Conservation (phyloP, 2,797 vertebrate species). For the Margarornis squamiger region DNA sequence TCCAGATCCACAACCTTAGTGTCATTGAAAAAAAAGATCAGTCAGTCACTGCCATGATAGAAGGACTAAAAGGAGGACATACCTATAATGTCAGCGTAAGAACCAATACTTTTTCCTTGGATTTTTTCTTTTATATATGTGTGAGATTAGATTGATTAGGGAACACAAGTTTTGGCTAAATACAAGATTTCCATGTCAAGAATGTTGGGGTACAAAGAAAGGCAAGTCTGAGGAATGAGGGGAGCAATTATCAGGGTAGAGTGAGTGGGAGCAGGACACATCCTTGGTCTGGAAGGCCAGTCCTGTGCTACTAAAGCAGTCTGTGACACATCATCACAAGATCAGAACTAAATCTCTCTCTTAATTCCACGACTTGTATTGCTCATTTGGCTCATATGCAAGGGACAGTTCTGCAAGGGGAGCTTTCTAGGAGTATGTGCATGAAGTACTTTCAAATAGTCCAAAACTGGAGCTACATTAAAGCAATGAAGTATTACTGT, state of each 20-base stretch:
- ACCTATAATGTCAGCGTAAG: constrained; percentile 92
- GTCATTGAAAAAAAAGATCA: constrained; percentile 80
- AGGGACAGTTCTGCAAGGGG: not conserved
- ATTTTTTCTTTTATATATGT: not conserved
- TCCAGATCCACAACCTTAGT: constrained; percentile 82
- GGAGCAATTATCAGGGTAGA: not conserved
- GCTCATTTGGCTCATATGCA: not conserved
- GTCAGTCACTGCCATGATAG: constrained; percentile 84
- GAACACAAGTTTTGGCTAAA: not conserved
- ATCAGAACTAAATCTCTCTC: not conserved
- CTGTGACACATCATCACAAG: not conserved
- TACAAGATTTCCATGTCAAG: not conserved
- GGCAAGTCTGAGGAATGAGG: not conserved
- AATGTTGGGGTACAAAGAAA: not conserved
- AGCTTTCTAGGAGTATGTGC: not conserved
- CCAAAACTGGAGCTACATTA: not conserved
- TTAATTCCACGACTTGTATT: not conserved
- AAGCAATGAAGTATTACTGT: not conserved
- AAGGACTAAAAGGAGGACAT: constrained; percentile 92
- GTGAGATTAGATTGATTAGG: not conserved
- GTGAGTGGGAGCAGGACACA: not conserved
- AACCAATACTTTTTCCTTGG: not conserved
- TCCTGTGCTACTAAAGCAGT: not conserved
- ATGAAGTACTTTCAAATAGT: not conserved
- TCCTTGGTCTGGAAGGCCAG: not conserved